Conservation (phyloP, 1,140 invertebrate genomes). For the Daktulosphaira vitifoliae region DNA sequence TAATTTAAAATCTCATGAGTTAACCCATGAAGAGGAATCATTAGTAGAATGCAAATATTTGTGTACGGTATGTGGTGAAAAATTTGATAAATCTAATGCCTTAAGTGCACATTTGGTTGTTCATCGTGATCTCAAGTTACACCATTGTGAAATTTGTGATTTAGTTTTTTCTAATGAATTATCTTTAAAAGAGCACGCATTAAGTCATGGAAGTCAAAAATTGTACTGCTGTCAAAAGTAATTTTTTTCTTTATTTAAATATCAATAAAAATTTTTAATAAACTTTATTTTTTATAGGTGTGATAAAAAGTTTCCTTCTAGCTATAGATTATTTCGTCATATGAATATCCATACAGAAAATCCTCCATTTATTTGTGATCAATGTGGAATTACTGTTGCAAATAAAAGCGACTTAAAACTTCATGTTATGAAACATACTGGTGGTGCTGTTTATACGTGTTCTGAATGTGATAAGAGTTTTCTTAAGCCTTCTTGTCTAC, state of each 20-base stretch:
- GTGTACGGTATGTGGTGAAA: slow-evolving; percentile 60
- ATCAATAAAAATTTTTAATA: slow-evolving; percentile 1
- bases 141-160: slow-evolving; percentile 37
- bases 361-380: slow-evolving; percentile 34
- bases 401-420: slow-evolving; percentile 36
- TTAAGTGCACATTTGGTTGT: slow-evolving; percentile 44
- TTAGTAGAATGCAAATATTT: slow-evolving; percentile 51
- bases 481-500: slow-evolving; percentile 36
- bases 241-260: slow-evolving; percentile 13
- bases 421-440: slow-evolving; percentile 37
- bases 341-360: slow-evolving; percentile 34
- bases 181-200: slow-evolving; percentile 45
- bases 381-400: slow-evolving; percentile 33
- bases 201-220: slow-evolving; percentile 46
- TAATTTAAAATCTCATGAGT: slow-evolving; percentile 58
- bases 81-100: slow-evolving; percentile 62
- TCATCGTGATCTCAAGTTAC: slow-evolving; percentile 35
- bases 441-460: slow-evolving; percentile 32
- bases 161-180: slow-evolving; percentile 46
- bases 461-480: slow-evolving; percentile 36
- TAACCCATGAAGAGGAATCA: slow-evolving; percentile 62
- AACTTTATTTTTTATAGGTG: slow-evolving; percentile 14
- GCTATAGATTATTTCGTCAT: slow-evolving; percentile 34
- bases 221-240: slow-evolving; percentile 23
- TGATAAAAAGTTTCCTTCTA: slow-evolving; percentile 32